Conservation (phyloP, 2,113 vertebrate genomes). For the Neogobius melanostomus region DNA sequence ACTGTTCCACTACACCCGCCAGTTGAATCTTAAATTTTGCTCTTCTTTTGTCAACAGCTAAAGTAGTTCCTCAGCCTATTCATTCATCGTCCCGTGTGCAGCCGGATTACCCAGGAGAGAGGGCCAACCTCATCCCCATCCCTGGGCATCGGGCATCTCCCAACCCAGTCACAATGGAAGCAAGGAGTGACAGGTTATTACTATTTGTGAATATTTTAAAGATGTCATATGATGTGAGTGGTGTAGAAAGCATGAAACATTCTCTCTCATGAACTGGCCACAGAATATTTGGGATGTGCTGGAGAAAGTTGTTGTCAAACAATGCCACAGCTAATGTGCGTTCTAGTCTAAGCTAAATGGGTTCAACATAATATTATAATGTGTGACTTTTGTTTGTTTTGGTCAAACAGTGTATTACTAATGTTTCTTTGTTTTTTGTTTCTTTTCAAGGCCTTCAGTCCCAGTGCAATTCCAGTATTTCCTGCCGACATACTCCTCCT, state of each 20-base stretch:
- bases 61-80: constrained; percentile 97
- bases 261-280: too few species aligned
- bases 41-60: constrained; percentile 77
- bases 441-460: constrained; percentile 81
- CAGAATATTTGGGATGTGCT: too few species aligned
- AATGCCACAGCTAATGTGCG: too few species aligned
- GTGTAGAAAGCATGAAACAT: too few species aligned
- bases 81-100: constrained; percentile 95
- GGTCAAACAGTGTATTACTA: background rate
- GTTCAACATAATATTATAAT: too few species aligned
- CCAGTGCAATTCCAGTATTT: constrained; percentile 98
- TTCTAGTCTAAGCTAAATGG: too few species aligned
- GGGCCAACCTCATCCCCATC: constrained; percentile 91
- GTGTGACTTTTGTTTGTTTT: background rate
- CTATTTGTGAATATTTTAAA: background rate
- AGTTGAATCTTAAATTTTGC: background rate
- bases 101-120: constrained; percentile 89
- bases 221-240: too few species aligned
- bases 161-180: constrained; percentile 95
- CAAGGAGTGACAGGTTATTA: constrained; percentile 89
- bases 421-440: background rate
- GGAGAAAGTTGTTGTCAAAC: too few species aligned
- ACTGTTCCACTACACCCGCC: background rate
- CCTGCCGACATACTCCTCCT: constrained; percentile 88
- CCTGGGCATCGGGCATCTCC: constrained; percentile 92